Base-by-base conservation (phyloP, 2,888 invertebrate species). In the Drosophila antonietae region DNA sequence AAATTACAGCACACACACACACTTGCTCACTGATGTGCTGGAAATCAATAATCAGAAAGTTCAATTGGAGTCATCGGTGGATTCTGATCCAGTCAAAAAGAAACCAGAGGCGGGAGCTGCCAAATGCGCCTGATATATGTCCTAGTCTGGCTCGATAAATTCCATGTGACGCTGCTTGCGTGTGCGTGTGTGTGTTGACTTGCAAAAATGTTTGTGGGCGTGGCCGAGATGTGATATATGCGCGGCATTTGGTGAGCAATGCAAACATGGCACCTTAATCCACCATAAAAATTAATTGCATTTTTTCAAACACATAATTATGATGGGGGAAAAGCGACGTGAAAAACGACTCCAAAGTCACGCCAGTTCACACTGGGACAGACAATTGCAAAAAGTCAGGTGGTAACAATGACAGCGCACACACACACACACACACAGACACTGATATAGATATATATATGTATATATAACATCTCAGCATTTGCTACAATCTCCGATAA, bases 1-100 rank as follows among this genome's bases (percentile, higher is more conserved):
- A 89, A 90, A 86, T 86, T 88, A 83, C 83, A 83, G 66, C 61
- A 52, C 52, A 47, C 28, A 31, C n/a, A 64, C 47, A 14, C 28
- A 39, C 18, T 37, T 5, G 2, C 20, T 23, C 14, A 59, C 5
- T 47, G 28, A 31, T 52, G n/a, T 52, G 44, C 35, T 51, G 35
- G 64, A 85, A 90, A 85, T 90, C 89, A 90, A 90, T 90, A 88
- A 75, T 68, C 83, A 58, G 49, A 60, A 71, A 78, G 87, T 90
- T 90, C 89, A 83, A 77, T 79, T 63, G 69, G 39, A 72, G 61
- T 71, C 67, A 37, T 62, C 67, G 67, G 35, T 60, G 65, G 63
- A 52, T 56, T 61, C 60, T 20, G 9, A 56, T 14, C 46, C 14
- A 59, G 56, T 57, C 55, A 58, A 44, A 57, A 66, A 15, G 28